These are phyloP conservation scores for Acrocyrtus sp. DNA, from an alignment of 2,888 invertebrate genomes.

Conservation along the genomic window DNA sequence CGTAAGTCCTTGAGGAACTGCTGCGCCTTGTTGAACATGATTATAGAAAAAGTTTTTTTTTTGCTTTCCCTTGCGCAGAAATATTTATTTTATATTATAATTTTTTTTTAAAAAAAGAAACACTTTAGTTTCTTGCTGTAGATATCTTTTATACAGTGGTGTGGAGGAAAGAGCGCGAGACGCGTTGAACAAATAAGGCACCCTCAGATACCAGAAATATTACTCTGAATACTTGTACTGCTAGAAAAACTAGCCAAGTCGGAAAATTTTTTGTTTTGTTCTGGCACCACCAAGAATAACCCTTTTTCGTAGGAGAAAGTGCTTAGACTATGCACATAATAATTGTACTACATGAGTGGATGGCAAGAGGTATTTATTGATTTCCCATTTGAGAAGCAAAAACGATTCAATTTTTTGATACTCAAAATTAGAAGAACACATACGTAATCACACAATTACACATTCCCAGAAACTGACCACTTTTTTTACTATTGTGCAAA, in stretches of 20 bases:
- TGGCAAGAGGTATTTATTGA: neutral
- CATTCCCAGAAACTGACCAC: too few relatives aligned
- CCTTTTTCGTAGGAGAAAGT: neutral
- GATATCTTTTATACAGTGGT: neutral
- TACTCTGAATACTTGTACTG: neutral
- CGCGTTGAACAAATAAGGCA: neutral
- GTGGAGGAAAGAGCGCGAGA: neutral
- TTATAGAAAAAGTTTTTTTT: constrained; percentile 19
- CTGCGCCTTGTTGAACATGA: constrained; percentile 50
- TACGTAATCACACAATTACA: too few relatives aligned
- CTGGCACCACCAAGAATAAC: too few relatives aligned
- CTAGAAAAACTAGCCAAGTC: too few relatives aligned
- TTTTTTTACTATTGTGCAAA: too few relatives aligned
- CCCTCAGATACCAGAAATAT: neutral
- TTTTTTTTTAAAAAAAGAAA: neutral
- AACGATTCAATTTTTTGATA: too few relatives aligned
- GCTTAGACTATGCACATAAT: neutral
- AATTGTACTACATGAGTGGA: neutral
- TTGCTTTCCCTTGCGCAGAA: constrained; percentile 18
- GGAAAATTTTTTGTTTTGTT: too few relatives aligned
- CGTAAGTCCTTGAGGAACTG: constrained; percentile 49
- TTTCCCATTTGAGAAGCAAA: neutral
- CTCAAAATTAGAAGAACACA: too few relatives aligned
- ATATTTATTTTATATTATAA: neutral
- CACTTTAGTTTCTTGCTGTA: neutral